Evolutionary conservation across 1,140 invertebrate genomes (phyloP).

Genomic region (Euwallacea fornicatus): DNA sequence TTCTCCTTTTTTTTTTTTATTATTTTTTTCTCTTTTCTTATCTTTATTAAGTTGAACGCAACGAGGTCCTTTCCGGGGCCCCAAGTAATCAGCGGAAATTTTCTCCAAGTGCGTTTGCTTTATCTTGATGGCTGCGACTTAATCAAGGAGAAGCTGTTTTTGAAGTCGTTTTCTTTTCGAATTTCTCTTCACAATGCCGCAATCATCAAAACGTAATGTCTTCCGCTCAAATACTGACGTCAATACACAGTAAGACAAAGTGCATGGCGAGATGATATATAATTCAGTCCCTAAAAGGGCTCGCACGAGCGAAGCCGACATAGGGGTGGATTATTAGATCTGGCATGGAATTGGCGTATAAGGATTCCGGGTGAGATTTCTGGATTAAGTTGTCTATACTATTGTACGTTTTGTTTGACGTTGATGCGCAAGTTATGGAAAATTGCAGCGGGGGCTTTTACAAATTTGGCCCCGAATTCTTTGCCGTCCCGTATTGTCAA

Average conservation of each 20-base stretch:
- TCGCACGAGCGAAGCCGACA: slow-evolving; percentile 7
- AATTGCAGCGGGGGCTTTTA: too few species aligned
- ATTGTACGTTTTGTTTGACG: too few species aligned
- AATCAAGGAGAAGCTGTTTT: slow-evolving; percentile 19
- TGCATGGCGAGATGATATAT: slow-evolving; percentile 12
- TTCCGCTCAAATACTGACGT: too few species aligned
- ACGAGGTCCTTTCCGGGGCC: not conserved
- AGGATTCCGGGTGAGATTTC: slow-evolving; percentile 9
- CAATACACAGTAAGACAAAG: not conserved
- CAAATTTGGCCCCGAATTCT: too few species aligned
- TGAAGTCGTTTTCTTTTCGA: not conserved
- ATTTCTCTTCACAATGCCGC: too few species aligned
- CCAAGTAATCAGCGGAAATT: slow-evolving; percentile 14
- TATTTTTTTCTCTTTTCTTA: too few species aligned
- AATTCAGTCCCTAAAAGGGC: slow-evolving; percentile 14
- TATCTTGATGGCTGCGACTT: slow-evolving; percentile 8
- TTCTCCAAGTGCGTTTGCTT: slow-evolving; percentile 16
- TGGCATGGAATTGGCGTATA: slow-evolving; percentile 21
- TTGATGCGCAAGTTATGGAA: too few species aligned
- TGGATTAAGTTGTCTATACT: slow-evolving; percentile 7
- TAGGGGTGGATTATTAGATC: slow-evolving; percentile 19
- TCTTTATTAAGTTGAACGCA: too few species aligned
- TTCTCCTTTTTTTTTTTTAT: too few species aligned
- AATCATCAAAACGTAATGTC: too few species aligned
- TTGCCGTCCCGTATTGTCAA: not conserved